Percentiles rank a stretch among this genome's conserved stretches.
Conservation (phyloP, 1,140 invertebrate genomes). For the Heliothis virescens region DNA sequence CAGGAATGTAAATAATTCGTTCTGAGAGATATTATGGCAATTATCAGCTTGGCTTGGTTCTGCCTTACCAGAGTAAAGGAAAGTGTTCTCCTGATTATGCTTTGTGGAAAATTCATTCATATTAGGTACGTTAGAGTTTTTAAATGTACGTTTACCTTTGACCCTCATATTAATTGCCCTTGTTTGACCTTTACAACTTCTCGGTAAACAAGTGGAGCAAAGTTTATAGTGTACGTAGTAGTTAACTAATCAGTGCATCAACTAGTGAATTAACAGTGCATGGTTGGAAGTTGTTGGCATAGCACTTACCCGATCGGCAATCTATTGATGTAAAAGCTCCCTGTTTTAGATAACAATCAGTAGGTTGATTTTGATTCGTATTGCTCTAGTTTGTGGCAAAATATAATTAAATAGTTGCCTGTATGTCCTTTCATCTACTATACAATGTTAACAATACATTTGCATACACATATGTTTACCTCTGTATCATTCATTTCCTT, state of each 20-base stretch:
- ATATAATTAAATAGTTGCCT: neutral
- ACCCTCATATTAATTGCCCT: too few relatives aligned
- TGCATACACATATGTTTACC: neutral
- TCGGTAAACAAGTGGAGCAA: slow-evolving; percentile 15
- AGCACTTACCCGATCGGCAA: neutral
- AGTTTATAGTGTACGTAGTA: slow-evolving; percentile 3
- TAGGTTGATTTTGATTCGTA: neutral
- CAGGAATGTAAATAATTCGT: neutral
- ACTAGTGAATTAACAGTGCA: neutral
- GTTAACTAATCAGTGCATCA: too few relatives aligned
- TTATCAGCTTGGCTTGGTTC: too few relatives aligned
- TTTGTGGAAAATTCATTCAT: slow-evolving; percentile 16
- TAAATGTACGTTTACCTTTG: slow-evolving; percentile 3
- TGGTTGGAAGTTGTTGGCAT: too few relatives aligned
- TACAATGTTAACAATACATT: neutral
- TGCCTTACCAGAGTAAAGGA: neutral
- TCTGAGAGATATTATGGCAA: too few relatives aligned
- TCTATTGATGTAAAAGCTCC: neutral
- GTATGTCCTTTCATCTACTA: neutral
- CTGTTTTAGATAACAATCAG: neutral
- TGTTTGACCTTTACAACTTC: slow-evolving; percentile 8
- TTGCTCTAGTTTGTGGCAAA: too few relatives aligned
- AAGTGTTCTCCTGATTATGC: neutral
- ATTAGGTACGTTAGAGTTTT: neutral
- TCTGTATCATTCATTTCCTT: slow-evolving; percentile 20